These are phyloP conservation scores for Brenthis hecate DNA, from an alignment of 2,888 invertebrate species.

Conservation along the genomic window DNA sequence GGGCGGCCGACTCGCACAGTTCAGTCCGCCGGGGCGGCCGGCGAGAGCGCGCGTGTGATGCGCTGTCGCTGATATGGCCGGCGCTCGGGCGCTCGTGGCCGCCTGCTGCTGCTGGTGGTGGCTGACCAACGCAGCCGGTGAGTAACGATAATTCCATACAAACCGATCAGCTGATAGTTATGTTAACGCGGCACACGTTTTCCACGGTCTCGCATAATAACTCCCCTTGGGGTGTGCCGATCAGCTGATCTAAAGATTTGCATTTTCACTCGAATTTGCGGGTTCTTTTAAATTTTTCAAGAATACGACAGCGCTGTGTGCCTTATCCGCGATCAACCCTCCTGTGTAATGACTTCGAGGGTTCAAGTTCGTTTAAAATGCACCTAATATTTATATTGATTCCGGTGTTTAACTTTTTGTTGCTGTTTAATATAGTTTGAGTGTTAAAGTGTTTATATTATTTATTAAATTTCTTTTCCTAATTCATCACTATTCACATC, in stretches of 20 bases:
- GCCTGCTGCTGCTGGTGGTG: conserved; percentile 81
- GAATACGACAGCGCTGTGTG: conserved; percentile 49
- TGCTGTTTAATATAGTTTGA: not conserved
- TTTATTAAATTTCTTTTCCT: not conserved
- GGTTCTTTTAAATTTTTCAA: conserved; percentile 28
- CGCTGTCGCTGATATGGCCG: conserved; percentile 81
- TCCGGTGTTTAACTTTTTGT: conserved; percentile 22
- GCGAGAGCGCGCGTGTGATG: conserved; percentile 81
- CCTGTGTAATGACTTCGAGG: conserved; percentile 47
- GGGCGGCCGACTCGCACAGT: conserved; percentile 47
- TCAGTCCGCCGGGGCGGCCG: conserved; percentile 82
- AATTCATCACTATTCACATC: too few relatives aligned
- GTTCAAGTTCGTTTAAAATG: conserved; percentile 53
- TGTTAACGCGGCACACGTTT: conserved; percentile 48
- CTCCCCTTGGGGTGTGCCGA: conserved; percentile 42
- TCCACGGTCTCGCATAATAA: conserved; percentile 51
- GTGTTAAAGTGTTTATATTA: not conserved
- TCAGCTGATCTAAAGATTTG: conserved; percentile 42
- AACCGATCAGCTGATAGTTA: conserved; percentile 63
- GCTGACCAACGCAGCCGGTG: conserved; percentile 79
- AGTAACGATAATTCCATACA: conserved; percentile 53
- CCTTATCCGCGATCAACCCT: conserved; percentile 53
- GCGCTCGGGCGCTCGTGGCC: conserved; percentile 82
- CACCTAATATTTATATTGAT: conserved; percentile 45
- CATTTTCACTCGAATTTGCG: conserved; percentile 29